Evolutionary conservation across 2,888 invertebrate species (phyloP), one percentile per base, ranked within the genome.

Genomic region (Ametastegia equiseti): DNA sequence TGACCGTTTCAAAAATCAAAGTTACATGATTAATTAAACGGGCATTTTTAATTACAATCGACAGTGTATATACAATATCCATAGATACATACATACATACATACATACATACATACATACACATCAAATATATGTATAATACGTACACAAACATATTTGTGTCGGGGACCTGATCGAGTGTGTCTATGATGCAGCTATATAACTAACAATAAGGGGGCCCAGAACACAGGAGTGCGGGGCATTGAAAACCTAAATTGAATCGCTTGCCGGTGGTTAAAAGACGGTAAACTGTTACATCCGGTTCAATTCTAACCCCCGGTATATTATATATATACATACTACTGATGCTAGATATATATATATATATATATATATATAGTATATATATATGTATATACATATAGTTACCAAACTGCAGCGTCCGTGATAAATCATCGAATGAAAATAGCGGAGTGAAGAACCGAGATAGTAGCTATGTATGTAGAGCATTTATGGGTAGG

Each of bases 201-300:
- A 13, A 50, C 50, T 13, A 15, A 54, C 9, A 54, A 2, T 36
- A 33, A 33, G 30, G 50, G 33, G 27, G 36, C n/a, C n/a, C n/a
- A 36, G n/a, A 33, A 30, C 33, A n/a, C 45, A 5, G n/a, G 15
- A 57, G 42, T 60, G 19, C 19, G 80, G 65, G 65, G n/a, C 86
- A 84, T 86, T 84, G 60, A 86, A 86, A 88, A 88, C 87, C 86
- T 89, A 89, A 90, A 90, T 90, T 89, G 88, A 90, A 90, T 88
- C 88, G 90, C 90, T 88, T 89, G 88, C 87, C 86, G 86, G 88
- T 39, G 87, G 87, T 89, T 88, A 88, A 88, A 90, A 88, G 86
- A 86, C 84, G 83, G 85, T 88, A 88, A 90, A 90, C 87, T 90
- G 89, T 89, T 88, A 86, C 89, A 87, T 90, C 90, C 90, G 90